Conservation (phyloP, 1,140 invertebrate species). For the Drosophila nigrodunni region DNA sequence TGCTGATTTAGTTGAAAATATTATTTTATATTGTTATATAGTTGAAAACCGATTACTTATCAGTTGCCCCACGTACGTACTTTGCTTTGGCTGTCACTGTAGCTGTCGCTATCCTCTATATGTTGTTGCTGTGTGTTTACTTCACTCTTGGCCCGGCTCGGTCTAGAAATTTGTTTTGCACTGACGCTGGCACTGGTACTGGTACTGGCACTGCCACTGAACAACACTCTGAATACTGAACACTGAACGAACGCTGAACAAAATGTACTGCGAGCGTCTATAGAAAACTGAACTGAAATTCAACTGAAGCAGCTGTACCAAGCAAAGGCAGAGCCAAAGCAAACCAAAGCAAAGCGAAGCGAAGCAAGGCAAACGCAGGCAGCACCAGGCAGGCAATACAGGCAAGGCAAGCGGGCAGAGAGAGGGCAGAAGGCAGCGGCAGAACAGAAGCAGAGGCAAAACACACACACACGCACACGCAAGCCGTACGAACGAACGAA, state of each 20-base stretch:
- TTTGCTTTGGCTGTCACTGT: conserved; percentile 56
- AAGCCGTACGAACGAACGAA: conserved; percentile 31
- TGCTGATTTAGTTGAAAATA: conserved; percentile 3
- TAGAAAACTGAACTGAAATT: conserved; percentile 83
- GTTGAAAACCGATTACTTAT: conserved; percentile 12
- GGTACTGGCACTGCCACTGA: conserved; percentile 38
- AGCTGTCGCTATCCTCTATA: conserved; percentile 15
- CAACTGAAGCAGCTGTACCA: conserved; percentile 82
- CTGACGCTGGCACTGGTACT: conserved; percentile 38
- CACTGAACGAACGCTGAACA: conserved; percentile 46
- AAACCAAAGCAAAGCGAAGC: conserved; percentile 41
- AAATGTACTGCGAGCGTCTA: conserved; percentile 74
- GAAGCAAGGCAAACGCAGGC: conserved; percentile 13
- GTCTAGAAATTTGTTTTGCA: conserved; percentile 61
- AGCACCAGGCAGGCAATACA: background rate
- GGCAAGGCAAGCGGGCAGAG: conserved; percentile 12
- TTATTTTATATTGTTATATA: background rate
- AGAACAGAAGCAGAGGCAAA: conserved; percentile 50
- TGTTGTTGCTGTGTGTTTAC: conserved; percentile 35
- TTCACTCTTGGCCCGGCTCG: conserved; percentile 58
- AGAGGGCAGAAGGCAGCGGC: conserved; percentile 18
- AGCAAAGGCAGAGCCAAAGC: conserved; percentile 64
- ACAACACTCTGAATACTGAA: conserved; percentile 39
- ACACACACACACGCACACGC: conserved; percentile 23
- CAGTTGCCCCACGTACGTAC: conserved; percentile 54